These are phyloP conservation scores for Taphrorychus bicolor DNA, from an alignment of 2,888 invertebrate species.

Conservation along the genomic window DNA sequence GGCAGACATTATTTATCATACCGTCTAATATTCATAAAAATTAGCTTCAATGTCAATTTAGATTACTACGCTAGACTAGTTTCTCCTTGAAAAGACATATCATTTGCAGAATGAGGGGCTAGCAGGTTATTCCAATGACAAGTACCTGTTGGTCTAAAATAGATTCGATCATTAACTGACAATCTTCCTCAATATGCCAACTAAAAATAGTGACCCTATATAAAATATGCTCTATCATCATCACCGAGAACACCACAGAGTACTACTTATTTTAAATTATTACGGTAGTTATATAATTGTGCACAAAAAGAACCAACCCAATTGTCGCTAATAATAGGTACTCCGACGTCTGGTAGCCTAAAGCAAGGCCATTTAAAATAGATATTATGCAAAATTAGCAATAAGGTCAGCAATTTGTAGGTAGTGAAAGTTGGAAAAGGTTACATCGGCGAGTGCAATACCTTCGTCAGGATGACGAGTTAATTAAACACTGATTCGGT, in stretches of 20 bases:
- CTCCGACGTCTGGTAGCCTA: constrained; percentile 14
- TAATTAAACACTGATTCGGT: too few relatives aligned
- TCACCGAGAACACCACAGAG: neutral
- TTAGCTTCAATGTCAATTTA: neutral
- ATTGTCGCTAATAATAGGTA: constrained; percentile 13
- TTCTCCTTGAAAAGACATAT: neutral
- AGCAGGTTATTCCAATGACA: neutral
- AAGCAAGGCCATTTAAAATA: constrained; percentile 20
- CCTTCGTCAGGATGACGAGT: neutral
- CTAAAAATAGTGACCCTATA: neutral
- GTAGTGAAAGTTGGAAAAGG: neutral
- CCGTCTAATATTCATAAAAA: too few relatives aligned
- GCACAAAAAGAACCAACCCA: constrained; percentile 8
- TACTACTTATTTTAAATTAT: neutral
- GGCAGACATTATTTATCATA: neutral
- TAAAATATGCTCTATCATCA: neutral
- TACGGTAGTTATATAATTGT: constrained; percentile 10
- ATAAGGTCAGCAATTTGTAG: constrained; percentile 9
- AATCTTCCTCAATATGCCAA: neutral
- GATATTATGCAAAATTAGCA: constrained; percentile 10
- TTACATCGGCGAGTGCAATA: neutral
- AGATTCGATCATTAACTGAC: neutral
- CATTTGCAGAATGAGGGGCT: neutral
- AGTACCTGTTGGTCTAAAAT: neutral
- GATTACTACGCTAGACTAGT: neutral